phyloP scores from a whole-genome alignment of 2,888 invertebrate genomes.

The Allophyes oxyacanthae region DNA sequence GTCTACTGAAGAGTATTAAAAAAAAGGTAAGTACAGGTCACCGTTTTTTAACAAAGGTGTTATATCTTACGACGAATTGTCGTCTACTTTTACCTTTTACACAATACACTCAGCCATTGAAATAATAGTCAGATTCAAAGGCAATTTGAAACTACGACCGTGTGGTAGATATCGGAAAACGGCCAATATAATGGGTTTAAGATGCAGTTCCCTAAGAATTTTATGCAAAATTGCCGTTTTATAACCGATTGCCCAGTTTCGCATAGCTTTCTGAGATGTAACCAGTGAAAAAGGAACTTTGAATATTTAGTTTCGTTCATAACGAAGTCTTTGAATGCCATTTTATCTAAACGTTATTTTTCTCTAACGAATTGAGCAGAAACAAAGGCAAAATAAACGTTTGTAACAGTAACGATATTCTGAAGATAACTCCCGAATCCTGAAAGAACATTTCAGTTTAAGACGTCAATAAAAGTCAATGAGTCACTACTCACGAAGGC shows the following conservation, averaged over 20 bases:
- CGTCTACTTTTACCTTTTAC: background rate
- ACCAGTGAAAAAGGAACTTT: conserved; percentile 43
- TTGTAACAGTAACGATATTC: too few species aligned
- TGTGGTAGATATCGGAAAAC: conserved; percentile 61
- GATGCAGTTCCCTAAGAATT: conserved; percentile 64
- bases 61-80: too few species aligned
- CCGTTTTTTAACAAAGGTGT: too few species aligned
- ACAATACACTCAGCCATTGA: background rate
- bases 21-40: too few species aligned
- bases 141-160: conserved; percentile 55
- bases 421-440: too few species aligned
- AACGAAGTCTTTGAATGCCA: conserved; percentile 15
- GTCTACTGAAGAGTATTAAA: too few species aligned
- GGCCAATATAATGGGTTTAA: conserved; percentile 63
- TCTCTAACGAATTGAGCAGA: conserved; percentile 3
- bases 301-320: conserved; percentile 39
- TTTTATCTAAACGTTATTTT: conserved; percentile 14
- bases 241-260: conserved; percentile 62
- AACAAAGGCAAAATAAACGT: background rate
- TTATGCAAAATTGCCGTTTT: conserved; percentile 72
- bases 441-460: too few species aligned
- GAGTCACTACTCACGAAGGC: too few species aligned
- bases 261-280: conserved; percentile 45
- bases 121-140: conserved; percentile 39
- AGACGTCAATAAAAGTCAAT: too few species aligned